A percentile compares a stretch with the other conserved stretches of the same genome.
phyloP scores from a whole-genome alignment of 2,888 invertebrate genomes.

The Herminia tarsipennalis region DNA sequence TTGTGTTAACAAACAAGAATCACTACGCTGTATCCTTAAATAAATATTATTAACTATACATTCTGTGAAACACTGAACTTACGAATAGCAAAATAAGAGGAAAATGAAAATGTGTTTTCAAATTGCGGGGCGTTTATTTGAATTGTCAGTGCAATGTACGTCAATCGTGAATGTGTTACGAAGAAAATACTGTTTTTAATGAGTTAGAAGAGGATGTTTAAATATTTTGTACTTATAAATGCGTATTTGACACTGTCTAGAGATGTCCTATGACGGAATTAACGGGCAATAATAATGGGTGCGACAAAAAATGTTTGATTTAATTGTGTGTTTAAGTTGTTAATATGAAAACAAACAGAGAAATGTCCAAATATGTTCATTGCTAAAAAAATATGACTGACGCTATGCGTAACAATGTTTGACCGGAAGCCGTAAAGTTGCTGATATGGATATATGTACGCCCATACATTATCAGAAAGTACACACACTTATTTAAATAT shows the following conservation, averaged over 20 bases:
- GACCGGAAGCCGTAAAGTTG: too few species aligned
- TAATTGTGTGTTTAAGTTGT: too few species aligned
- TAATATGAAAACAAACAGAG: too few species aligned
- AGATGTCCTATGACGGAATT: slow-evolving; percentile 17
- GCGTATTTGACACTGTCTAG: slow-evolving; percentile 38
- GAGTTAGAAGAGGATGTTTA: slow-evolving; percentile 21
- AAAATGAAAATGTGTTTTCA: slow-evolving; percentile 25
- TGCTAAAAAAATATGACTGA: too few species aligned
- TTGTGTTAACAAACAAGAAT: too few species aligned
- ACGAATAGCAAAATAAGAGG: slow-evolving; percentile 17
- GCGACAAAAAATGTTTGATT: too few species aligned
- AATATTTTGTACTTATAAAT: slow-evolving; percentile 30
- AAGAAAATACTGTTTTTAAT: slow-evolving; percentile 16
- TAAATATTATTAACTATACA: slow-evolving; percentile 3
- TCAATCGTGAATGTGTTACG: slow-evolving; percentile 39
- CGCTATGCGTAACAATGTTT: too few species aligned
- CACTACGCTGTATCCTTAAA: slow-evolving; percentile 10
- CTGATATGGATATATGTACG: too few species aligned
- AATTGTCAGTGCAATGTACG: slow-evolving; percentile 46
- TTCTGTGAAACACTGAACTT: slow-evolving; percentile 2
- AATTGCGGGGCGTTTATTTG: slow-evolving; percentile 37
- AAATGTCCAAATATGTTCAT: too few species aligned
- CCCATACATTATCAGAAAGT: too few species aligned
- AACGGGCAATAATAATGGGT: too few species aligned
- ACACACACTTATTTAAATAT: too few species aligned